Conservation (phyloP, 2,113 vertebrate genomes). For the Melanocharis versteri region DNA sequence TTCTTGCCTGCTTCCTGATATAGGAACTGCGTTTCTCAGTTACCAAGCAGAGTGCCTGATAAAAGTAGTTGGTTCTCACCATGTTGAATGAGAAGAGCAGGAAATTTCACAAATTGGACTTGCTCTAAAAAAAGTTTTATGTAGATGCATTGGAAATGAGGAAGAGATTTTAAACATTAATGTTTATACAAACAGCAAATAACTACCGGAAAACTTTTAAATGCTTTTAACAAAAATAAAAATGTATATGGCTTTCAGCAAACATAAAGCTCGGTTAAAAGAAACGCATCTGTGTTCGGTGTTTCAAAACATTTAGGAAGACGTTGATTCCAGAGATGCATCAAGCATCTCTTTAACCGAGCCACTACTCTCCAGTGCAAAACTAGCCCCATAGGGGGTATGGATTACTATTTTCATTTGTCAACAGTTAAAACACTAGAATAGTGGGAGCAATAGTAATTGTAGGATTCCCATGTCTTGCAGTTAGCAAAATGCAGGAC, state of each 20-base stretch:
- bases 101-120: neutral
- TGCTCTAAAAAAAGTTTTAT: neutral
- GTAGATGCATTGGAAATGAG: neutral
- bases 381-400: neutral
- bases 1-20: neutral
- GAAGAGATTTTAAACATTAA: neutral
- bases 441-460: neutral
- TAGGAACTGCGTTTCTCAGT: neutral
- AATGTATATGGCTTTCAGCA: neutral
- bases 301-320: neutral
- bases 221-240: neutral
- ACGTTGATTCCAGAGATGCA: neutral
- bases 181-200: neutral
- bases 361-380: neutral
- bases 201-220: neutral
- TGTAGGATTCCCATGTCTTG: neutral
- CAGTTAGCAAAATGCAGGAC: neutral
- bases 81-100: neutral
- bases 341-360: neutral
- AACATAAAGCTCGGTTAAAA: neutral
- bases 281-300: neutral
- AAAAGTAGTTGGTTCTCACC: neutral
- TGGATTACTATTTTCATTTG: neutral
- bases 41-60: neutral
- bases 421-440: neutral